Base-by-base conservation (phyloP, 1,140 invertebrate genomes). In the Bombus turneri region DNA sequence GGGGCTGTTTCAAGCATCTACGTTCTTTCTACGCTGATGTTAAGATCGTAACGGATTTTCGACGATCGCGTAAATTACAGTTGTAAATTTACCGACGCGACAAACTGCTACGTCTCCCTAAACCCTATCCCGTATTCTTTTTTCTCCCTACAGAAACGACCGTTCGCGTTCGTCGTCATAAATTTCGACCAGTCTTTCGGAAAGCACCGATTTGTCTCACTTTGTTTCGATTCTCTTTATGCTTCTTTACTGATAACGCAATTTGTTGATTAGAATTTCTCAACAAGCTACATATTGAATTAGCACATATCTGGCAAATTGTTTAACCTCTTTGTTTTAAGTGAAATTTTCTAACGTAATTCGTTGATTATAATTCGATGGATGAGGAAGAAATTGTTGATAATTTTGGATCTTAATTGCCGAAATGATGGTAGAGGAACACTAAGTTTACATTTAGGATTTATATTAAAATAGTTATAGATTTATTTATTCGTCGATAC, bases 61-160 rank as follows among this genome's bases (percentile, higher is more conserved):
- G 28, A 41, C 57, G 75, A 62, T 77, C 53, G 53, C 31, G 53
- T 78, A 78, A 78, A 78, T 78, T 78, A 62, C 69, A 74, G 53
- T 62, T 59, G 71, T 59, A 74, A 82, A 82, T 64, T 82, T 25
- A 53, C 9, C 53, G 31, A 6, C 37, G 37, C 39, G 72, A 43
- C 75, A 34, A 64, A 80, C 64, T 47, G 64, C 28, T 43, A 5
- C 41, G 41, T 47, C 43, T 47, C 31, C 31, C 41, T n/a, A 53
- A 75, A 83, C 74, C 31, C 53, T n/a, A 22, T 18, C 47, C 31
- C n/a, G 22, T 31, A 25, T 15, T 0, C 9, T 39, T 37, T 25
- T 28, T 28, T 74, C n/a, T 59, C 4, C n/a, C n/a, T 28, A 34
- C 25, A 8, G 13, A 12, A 41, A 39, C 47, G 43, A 13, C 53